Evolutionary conservation across 2,113 vertebrate genomes (phyloP), one percentile per base, ranked within the genome.

Genomic region (Marmota monax): DNA sequence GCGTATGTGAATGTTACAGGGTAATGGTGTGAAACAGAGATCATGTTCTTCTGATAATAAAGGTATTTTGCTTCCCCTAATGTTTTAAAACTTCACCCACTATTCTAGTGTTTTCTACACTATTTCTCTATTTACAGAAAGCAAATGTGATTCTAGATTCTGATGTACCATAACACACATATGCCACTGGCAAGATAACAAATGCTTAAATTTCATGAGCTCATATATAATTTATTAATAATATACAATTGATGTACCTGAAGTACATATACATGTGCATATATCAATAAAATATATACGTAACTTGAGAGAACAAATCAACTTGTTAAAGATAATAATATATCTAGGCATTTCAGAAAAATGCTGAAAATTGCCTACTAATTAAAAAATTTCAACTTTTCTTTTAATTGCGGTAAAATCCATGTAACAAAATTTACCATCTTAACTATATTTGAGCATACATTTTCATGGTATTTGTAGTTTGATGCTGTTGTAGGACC

Each of bases 241-340:
- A 73, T 58, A 53, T 69, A 14, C 10, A 74, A 48, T 45, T 37
- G 32, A 17, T 72, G 11, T 34, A 13, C 85, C 51, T 93, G 39
- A 53, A 13, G 65, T 76, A 51, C 16, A 29, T 32, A 63, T 67
- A 53, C 23, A 20, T 48, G 14, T 73, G 17, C 32, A 80, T 72
- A 51, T 61, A 63, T n/a, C 29, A n/a, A 34, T 77, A 34, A 77
- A 20, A 17, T 16, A 67, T 45, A 5, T 51, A 67, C 0, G 78
- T 58, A 78, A 34, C 69, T 70, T 93, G 37, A 95, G 14, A 90
- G 8, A 72, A 88, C 91, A 84, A 73, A 73, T 92, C 32, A 97
- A 42, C 14, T 79, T 23, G 79, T 84, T 70, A n/a, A 90, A 73
- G n/a, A 74, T 51, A 88, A 22, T 69, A 61, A 25, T 84, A 37